These are phyloP conservation scores for Heliothis virescens DNA, from an alignment of 1,140 invertebrate genomes.

Conservation along the genomic window DNA sequence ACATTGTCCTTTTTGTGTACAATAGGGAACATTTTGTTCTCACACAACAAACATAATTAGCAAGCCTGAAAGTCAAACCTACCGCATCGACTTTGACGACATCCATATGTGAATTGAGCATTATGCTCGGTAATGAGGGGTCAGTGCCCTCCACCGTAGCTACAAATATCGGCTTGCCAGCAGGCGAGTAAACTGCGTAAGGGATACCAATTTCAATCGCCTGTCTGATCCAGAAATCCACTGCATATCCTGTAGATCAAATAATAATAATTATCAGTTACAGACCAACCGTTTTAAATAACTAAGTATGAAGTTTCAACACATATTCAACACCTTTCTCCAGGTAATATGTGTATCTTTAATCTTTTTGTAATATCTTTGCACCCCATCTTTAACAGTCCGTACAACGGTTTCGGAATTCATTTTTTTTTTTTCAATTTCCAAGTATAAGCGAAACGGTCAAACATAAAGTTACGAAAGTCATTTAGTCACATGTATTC, in stretches of 20 bases:
- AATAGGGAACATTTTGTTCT: no score
- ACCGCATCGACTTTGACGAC: conserved; percentile 96
- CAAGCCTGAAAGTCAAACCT: conserved; percentile 49
- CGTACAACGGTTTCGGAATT: no score
- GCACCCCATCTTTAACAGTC: no score
- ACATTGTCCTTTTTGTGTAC: no score
- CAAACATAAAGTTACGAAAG: no score
- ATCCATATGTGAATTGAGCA: conserved; percentile 97
- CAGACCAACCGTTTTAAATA: not conserved
- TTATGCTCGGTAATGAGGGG: conserved; percentile 89
- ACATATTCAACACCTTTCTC: no score
- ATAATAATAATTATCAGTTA: not conserved
- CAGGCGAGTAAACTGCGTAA: conserved; percentile 59
- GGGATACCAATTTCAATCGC: conserved; percentile 56
- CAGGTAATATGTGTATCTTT: no score
- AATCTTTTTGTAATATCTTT: no score
- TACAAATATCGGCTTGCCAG: conserved; percentile 89
- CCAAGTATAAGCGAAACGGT: no score
- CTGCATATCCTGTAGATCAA: conserved; percentile 38
- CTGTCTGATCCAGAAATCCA: conserved; percentile 50
- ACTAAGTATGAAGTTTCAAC: not conserved
- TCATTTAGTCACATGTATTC: no score
- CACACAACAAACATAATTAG: no score
- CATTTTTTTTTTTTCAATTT: no score
- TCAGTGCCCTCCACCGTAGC: conserved; percentile 92